Base-by-base conservation (phyloP, 2,797 vertebrate species). In the Sternarchorhynchus goeldii region DNA sequence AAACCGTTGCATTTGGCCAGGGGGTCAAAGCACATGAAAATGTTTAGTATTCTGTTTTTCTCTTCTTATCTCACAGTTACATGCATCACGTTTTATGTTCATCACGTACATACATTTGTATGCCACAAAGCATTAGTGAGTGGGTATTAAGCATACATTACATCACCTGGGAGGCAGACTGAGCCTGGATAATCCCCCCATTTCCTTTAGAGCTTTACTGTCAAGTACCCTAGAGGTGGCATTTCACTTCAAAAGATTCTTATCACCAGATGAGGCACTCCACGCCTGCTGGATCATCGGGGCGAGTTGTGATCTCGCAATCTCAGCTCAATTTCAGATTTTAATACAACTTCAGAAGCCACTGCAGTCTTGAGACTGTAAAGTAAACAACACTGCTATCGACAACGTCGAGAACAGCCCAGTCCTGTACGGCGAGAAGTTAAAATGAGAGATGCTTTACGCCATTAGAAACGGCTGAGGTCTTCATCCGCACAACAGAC, bases 191-290 rank as follows among this genome's bases (percentile, higher is more conserved):
- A 66, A 73, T 66, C 62, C 59, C 10, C 2, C 64, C 60, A 63
- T 65, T 57, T 59, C 77, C 64, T 66, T 56, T 6, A n/a, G 39
- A 17, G 68, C 50, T 31, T 25, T 57, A 57, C 68, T 34, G 55
- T 50, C 62, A 59, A 73, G 67, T 78, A 34, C 45, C 12, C 34
- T 69, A 57, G 45, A 50, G 45, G 36, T 25, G 25, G 36, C 76
- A 34, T 73, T 65, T 25, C n/a, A 62, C 69, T 71, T 71, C 25
- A 69, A 78, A 64, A 62, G 45, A 63, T 62, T 56, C 66, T 64
- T 20, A 71, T 78, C 76, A 36, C 67, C n/a, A 64, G 39, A 56
- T 25, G 34, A 58, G 76, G 50, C 57, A 18, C 45, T 63, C 6
- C 2, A 7, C 50, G 18, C 5, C 16, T 1, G 12, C 1, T n/a